Conservation (phyloP, 64 coral and sea anemone species). For the Anthopleura sola region DNA sequence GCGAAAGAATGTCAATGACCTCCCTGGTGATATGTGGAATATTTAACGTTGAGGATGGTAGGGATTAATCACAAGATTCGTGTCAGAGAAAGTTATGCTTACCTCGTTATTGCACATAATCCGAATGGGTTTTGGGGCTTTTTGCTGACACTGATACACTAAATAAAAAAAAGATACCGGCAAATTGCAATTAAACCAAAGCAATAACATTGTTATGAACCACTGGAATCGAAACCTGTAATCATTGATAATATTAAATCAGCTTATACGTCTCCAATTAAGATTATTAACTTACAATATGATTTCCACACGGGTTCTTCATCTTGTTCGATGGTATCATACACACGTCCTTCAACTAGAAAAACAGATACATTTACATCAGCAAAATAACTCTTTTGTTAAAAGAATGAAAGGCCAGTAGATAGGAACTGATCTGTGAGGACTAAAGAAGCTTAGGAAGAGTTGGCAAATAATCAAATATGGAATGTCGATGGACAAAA, state of each 20-base stretch:
- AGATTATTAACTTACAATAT: conserved; percentile 41
- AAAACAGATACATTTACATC: not conserved
- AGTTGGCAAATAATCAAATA: not conserved
- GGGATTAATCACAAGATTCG: not conserved
- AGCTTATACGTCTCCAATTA: not conserved
- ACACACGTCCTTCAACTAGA: conserved; percentile 39
- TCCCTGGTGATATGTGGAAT: not conserved
- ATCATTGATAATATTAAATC: not conserved
- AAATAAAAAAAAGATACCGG: too few relatives aligned
- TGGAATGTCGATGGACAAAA: not conserved
- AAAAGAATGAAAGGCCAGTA: not conserved
- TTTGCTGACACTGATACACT: conserved; percentile 90
- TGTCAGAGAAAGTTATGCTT: not conserved
- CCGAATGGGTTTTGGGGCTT: conserved; percentile 72
- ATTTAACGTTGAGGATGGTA: not conserved
- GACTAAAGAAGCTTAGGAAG: not conserved
- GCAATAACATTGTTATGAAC: not conserved
- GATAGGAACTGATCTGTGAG: not conserved
- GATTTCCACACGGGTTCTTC: conserved; percentile 52
- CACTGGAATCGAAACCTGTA: not conserved
- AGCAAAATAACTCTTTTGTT: not conserved
- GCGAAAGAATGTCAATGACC: not conserved
- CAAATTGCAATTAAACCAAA: not conserved
- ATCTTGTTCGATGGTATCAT: conserved; percentile 49
- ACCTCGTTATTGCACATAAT: conserved; percentile 71